phyloP scores from a whole-genome alignment of 2,113 vertebrate species.

The Chaetodon auriga region DNA sequence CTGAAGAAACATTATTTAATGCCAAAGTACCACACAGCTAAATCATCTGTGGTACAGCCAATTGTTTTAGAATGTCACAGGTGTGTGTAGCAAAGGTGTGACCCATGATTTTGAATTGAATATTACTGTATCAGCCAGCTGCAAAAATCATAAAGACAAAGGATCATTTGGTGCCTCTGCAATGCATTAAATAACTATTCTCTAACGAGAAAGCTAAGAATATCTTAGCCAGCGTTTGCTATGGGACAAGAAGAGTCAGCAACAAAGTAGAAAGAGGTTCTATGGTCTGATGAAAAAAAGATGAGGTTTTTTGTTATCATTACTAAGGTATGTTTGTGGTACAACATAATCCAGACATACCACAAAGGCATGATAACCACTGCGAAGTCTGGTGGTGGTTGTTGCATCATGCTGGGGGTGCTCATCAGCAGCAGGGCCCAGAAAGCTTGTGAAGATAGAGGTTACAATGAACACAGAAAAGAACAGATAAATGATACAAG shows the following conservation, averaged over 20 bases:
- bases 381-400: background rate
- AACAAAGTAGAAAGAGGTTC: background rate
- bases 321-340: background rate
- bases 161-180: background rate
- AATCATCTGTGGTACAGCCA: background rate
- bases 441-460: background rate
- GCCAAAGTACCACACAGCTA: background rate
- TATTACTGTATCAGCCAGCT: background rate
- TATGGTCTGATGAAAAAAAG: background rate
- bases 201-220: background rate
- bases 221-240: background rate
- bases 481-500: background rate
- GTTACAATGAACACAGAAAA: background rate
- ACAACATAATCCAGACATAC: too few species aligned
- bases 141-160: background rate
- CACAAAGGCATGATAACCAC: background rate
- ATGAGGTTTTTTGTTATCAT: background rate
- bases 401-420: background rate
- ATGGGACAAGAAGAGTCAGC: too few species aligned
- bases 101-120: background rate
- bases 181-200: background rate
- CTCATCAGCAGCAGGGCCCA: background rate
- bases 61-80: background rate
- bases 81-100: background rate
- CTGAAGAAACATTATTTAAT: background rate